Percentiles rank a stretch among this genome's conserved stretches.
phyloP scores from a whole-genome alignment of 2,888 invertebrate genomes.

The Drosophila hawaiiensis region DNA sequence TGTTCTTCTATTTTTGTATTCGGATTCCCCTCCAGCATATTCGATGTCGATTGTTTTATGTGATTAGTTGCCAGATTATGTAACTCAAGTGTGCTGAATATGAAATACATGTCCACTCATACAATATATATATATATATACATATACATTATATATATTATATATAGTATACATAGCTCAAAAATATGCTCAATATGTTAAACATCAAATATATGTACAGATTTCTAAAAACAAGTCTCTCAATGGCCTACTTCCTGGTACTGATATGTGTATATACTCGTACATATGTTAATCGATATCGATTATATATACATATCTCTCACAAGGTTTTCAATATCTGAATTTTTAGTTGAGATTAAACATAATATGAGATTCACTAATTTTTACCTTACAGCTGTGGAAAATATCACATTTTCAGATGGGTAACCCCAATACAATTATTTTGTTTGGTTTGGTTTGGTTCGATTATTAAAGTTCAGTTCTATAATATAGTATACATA shows the following conservation, averaged over 20 bases:
- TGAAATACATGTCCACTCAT: background rate
- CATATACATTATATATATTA: background rate
- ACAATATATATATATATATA: background rate
- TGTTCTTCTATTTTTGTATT: background rate
- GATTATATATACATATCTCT: background rate
- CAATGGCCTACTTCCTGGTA: background rate
- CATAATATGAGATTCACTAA: background rate
- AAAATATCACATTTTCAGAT: conserved; percentile 57
- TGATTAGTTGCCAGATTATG: background rate
- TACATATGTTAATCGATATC: background rate
- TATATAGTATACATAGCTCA: background rate
- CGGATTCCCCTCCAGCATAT: conserved; percentile 6
- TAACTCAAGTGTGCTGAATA: background rate
- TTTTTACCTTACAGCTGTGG: conserved; percentile 36
- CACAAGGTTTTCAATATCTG: background rate
- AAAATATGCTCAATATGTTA: background rate
- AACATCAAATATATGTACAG: background rate
- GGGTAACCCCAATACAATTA: conserved; percentile 6
- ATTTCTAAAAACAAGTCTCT: background rate
- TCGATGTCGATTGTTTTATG: background rate
- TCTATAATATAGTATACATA: conserved; percentile 3
- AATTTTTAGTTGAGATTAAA: background rate
- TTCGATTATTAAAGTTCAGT: conserved; percentile 3
- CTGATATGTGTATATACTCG: background rate
- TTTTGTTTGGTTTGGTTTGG: background rate